These are phyloP conservation scores for Arvicanthis niloticus DNA, from an alignment of 2,113 vertebrate species.

Conservation along the genomic window DNA sequence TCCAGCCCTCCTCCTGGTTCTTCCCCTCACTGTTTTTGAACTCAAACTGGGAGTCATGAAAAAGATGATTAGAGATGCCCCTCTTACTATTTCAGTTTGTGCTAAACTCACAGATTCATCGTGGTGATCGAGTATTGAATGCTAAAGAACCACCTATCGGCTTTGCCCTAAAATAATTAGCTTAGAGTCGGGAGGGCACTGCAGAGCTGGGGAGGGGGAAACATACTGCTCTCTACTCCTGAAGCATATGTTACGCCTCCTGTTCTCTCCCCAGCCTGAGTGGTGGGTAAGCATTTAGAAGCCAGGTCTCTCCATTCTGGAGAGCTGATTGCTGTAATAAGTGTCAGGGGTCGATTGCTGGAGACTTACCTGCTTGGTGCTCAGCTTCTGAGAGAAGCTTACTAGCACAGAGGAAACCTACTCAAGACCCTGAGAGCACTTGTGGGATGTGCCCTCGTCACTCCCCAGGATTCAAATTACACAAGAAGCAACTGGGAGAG, in stretches of 20 bases:
- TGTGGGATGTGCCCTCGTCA: slow-evolving; percentile 4
- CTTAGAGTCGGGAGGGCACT: not conserved
- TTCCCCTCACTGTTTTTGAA: not conserved
- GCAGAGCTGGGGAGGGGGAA: not conserved
- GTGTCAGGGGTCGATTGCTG: not conserved
- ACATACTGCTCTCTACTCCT: not conserved
- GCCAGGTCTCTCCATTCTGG: not conserved
- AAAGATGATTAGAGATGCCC: not conserved
- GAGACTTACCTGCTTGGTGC: not conserved
- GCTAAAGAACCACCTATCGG: slow-evolving; percentile 4
- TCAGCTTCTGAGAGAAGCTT: slow-evolving; percentile 38
- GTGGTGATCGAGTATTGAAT: slow-evolving; percentile 28
- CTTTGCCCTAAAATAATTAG: slow-evolving; percentile 29
- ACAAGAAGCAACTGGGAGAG: not conserved
- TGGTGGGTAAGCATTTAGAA: slow-evolving; percentile 32
- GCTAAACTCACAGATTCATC: not conserved
- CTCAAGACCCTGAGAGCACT: not conserved
- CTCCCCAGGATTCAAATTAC: not conserved
- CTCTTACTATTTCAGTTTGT: not conserved
- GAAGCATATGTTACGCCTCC: not conserved
- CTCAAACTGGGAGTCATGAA: not conserved
- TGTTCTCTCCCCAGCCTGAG: not conserved
- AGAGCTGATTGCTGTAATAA: not conserved
- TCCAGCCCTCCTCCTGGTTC: not conserved
- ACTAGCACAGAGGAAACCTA: not conserved